Conservation (phyloP, 1,140 invertebrate genomes). For the Hylyphantes graminicola region DNA sequence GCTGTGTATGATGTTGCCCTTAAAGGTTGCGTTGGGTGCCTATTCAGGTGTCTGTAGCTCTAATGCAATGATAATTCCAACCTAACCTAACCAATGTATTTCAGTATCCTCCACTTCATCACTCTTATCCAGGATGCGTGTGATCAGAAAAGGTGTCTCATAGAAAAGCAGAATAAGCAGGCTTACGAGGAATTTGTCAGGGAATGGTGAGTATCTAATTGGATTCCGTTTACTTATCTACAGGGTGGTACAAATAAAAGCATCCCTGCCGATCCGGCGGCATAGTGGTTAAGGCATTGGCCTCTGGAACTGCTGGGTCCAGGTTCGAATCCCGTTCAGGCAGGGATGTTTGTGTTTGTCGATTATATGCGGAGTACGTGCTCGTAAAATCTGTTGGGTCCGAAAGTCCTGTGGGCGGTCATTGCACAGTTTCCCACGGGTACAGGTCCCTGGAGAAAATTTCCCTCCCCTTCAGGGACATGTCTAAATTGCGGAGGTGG, state of each 20-base stretch:
- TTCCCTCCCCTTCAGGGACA: too few relatives aligned
- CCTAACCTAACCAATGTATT: background rate
- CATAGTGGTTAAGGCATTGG: background rate
- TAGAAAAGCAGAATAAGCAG: background rate
- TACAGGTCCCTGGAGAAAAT: too few relatives aligned
- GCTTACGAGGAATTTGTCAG: background rate
- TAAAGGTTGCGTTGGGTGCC: background rate
- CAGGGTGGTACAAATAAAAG: background rate
- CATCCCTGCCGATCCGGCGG: background rate
- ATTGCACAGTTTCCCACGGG: too few relatives aligned
- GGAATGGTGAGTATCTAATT: constrained; percentile 16
- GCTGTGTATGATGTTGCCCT: too few relatives aligned
- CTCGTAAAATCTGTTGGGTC: too few relatives aligned
- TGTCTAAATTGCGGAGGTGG: too few relatives aligned
- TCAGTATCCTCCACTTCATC: constrained; percentile 21
- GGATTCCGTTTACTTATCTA: background rate
- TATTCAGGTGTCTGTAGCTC: background rate
- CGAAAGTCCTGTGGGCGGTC: too few relatives aligned
- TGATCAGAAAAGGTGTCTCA: background rate
- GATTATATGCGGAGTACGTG: too few relatives aligned
- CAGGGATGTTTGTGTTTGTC: too few relatives aligned
- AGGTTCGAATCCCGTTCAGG: background rate
- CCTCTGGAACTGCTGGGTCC: background rate
- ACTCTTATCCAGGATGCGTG: constrained; percentile 24
- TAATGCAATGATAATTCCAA: background rate